phyloP scores from a whole-genome alignment of 2,888 invertebrate genomes.

The Xestobium rufovillosum region DNA sequence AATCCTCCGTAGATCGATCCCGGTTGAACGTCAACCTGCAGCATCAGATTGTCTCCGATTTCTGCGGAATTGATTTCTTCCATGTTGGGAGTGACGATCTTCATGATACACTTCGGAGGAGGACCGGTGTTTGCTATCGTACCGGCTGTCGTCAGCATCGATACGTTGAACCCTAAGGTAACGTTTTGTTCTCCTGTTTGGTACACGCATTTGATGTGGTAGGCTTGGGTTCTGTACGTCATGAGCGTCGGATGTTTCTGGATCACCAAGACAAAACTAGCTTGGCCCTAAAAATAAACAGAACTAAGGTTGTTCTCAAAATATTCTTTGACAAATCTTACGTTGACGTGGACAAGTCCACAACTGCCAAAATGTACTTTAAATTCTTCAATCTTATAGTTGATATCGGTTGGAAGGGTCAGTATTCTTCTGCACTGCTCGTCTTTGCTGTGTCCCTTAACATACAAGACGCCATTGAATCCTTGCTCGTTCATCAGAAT shows the following conservation, averaged over 20 bases:
- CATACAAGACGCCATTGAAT: slow-evolving; percentile 86
- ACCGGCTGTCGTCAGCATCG: slow-evolving; percentile 90
- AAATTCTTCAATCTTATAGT: slow-evolving; percentile 57
- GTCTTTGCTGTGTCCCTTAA: slow-evolving; percentile 91
- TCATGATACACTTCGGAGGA: slow-evolving; percentile 87
- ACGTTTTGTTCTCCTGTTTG: slow-evolving; percentile 91
- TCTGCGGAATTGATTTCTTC: slow-evolving; percentile 86
- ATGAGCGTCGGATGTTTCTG: slow-evolving; percentile 94
- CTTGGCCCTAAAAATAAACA: slow-evolving; percentile 61
- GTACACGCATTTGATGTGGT: slow-evolving; percentile 92
- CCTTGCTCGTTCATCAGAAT: slow-evolving; percentile 66
- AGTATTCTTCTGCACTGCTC: slow-evolving; percentile 80
- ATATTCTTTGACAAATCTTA: too few species aligned
- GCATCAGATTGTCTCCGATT: slow-evolving; percentile 81
- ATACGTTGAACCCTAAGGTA: slow-evolving; percentile 87
- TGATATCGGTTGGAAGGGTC: slow-evolving; percentile 61
- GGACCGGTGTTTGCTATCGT: slow-evolving; percentile 94
- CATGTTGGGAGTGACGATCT: slow-evolving; percentile 79
- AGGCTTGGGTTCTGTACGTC: slow-evolving; percentile 91
- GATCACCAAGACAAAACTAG: slow-evolving; percentile 88
- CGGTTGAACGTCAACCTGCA: slow-evolving; percentile 46
- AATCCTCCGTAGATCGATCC: slow-evolving; percentile 84
- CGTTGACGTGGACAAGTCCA: slow-evolving; percentile 83
- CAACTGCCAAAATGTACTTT: slow-evolving; percentile 82
- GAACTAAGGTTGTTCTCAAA: too few species aligned